phyloP scores from a whole-genome alignment of 2,888 invertebrate genomes.

The Ormyrus rosae region DNA sequence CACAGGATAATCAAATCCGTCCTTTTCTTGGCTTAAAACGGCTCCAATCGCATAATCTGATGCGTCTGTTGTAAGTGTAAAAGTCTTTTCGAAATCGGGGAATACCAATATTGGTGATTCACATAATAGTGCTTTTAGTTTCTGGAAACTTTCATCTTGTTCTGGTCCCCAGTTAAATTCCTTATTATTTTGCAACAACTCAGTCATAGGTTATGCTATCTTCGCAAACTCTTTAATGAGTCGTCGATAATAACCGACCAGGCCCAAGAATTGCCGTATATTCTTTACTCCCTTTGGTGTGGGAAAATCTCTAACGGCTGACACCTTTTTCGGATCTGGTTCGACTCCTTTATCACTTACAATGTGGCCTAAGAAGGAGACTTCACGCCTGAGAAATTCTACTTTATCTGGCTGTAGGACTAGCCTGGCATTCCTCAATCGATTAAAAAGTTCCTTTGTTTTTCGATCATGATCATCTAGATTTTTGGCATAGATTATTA shows the following conservation, averaged over 20 bases:
- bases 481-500: not conserved
- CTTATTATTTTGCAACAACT: no score
- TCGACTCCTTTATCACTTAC: no score
- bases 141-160: no score
- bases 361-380: not conserved
- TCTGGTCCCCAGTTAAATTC: no score
- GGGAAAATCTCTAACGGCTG: not conserved
- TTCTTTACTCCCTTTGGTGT: no score
- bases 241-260: not conserved
- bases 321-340: conserved; percentile 3
- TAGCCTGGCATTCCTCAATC: not conserved
- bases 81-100: not conserved
- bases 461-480: not conserved
- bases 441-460: not conserved
- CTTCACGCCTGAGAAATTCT: conserved; percentile 2
- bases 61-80: not conserved
- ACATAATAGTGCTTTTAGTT: not conserved
- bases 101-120: not conserved
- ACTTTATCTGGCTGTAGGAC: conserved; percentile 2
- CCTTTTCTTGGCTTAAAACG: not conserved
- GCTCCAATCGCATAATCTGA: not conserved
- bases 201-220: not conserved
- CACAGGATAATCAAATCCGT: not conserved
- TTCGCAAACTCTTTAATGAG: not conserved
- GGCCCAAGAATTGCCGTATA: not conserved